Evolutionary conservation across 2,797 vertebrate species (phyloP).

Genomic region (Adrianichthys oophorus): DNA sequence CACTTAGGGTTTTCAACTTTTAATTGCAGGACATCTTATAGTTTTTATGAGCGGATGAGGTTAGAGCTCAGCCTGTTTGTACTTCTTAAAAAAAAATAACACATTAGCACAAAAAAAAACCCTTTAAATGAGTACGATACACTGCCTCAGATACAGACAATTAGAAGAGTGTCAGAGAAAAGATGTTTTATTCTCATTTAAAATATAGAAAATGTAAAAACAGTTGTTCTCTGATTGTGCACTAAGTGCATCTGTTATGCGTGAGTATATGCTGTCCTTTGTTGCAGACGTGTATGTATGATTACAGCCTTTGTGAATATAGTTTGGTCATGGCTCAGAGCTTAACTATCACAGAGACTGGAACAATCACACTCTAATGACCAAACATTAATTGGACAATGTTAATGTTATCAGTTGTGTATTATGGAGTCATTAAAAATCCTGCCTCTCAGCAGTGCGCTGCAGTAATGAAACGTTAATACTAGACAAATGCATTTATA

Average conservation of each 20-base stretch:
- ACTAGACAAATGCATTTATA: not conserved
- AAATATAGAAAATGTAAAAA: slow-evolving; percentile 59
- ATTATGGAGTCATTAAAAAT: slow-evolving; percentile 29
- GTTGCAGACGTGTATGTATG: slow-evolving; percentile 55
- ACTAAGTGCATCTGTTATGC: slow-evolving; percentile 8
- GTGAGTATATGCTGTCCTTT: slow-evolving; percentile 38
- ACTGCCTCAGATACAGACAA: too few relatives aligned
- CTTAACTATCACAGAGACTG: slow-evolving; percentile 38
- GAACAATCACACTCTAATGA: slow-evolving; percentile 54
- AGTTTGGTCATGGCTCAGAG: slow-evolving; percentile 53
- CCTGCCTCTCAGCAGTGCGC: slow-evolving; percentile 34
- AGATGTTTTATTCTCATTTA: not conserved
- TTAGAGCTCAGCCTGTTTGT: too few relatives aligned
- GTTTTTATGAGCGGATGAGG: too few relatives aligned
- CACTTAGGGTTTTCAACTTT: too few relatives aligned
- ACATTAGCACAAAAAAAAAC: too few relatives aligned
- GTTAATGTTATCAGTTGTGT: slow-evolving; percentile 44
- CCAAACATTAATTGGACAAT: slow-evolving; percentile 60
- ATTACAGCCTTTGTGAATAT: slow-evolving; percentile 43
- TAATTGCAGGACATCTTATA: too few relatives aligned
- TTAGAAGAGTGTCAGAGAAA: not conserved
- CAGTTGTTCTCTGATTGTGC: slow-evolving; percentile 21
- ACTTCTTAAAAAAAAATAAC: too few relatives aligned
- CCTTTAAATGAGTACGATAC: too few relatives aligned
- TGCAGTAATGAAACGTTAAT: slow-evolving; percentile 24